Evolutionary conservation across 1,140 invertebrate genomes (phyloP), one percentile per base, ranked within the genome.

Genomic region (Leucophenga varia): DNA sequence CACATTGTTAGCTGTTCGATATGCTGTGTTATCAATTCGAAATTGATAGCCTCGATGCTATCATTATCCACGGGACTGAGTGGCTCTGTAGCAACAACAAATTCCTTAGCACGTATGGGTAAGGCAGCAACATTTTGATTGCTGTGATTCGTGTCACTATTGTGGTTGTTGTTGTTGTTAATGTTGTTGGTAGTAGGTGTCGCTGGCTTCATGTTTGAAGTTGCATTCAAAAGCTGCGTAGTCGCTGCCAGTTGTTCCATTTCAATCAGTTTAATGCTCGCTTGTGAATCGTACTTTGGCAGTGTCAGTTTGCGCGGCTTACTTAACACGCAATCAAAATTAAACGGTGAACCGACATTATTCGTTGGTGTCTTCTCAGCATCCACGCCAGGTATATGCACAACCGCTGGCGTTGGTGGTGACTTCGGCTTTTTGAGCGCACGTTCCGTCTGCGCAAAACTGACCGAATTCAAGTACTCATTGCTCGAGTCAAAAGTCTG

Each of bases 331-430:
- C 40, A 44, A 25, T 65, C 61, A 18, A 67, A 61, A 22, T 54
- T 60, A 22, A 69, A 69, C 17, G 65, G 49, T 6, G 51, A 57
- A 0, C 49, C 48, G 10, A 49, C 20, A 12, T 59, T 56, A 43
- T 69, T 74, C 0, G 71, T 74, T 0, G 71, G 71, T 10, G 71
- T 74, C 7, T 59, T 57, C 30, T 74, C 64, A 21, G 69, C 64
- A 48, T 73, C 70, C 37, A 53, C 34, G 2, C 37, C 30, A 2
- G 43, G 44, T 18, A 4, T 49, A 43, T 6, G 16, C 14, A 36
- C 34, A 37, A 20, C 18, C 21, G 46, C 38, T 3, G 52, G 43
- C 3, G 43, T 45, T 6, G 43, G 25, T 16, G 39, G 40, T n/a
- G 46, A 35, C 13, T 25, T 34, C 3, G 18, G 19, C 17, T 38